These are phyloP conservation scores for Oophaga sylvatica DNA, from an alignment of 2,797 vertebrate genomes.

Conservation along the genomic window DNA sequence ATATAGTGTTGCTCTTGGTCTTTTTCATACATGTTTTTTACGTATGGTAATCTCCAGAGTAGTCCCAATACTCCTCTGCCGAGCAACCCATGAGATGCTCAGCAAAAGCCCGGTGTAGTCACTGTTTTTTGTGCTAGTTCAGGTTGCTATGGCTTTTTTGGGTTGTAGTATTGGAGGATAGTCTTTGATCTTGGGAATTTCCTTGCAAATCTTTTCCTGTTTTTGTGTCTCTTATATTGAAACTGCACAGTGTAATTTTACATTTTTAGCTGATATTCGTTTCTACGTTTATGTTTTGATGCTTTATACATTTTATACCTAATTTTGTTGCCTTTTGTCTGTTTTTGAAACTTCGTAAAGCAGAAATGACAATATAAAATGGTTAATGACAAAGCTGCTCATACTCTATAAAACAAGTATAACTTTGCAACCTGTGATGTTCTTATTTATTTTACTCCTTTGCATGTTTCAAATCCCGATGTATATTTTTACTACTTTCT, in stretches of 20 bases:
- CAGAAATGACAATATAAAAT: not conserved
- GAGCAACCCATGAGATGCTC: not conserved
- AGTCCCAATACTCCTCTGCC: not conserved
- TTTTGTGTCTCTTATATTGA: not conserved
- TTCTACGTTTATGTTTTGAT: not conserved
- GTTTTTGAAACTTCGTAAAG: not conserved
- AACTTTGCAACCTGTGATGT: not conserved
- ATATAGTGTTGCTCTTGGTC: not conserved
- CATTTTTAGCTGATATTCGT: not conserved
- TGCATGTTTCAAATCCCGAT: not conserved
- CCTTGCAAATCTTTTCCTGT: not conserved
- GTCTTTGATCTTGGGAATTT: not conserved
- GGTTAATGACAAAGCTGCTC: not conserved
- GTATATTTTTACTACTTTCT: conserved; percentile 4
- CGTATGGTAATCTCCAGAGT: not conserved
- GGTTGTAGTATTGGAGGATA: not conserved
- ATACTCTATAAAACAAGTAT: not conserved
- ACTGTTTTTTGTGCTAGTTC: not conserved
- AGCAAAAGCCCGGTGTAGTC: not conserved
- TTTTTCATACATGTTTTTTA: not conserved
- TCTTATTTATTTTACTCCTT: not conserved
- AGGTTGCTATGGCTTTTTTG: not conserved
- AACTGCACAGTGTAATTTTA: not conserved
- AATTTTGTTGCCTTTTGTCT: not conserved
- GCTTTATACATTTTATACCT: not conserved